Conservation (phyloP, 1,140 invertebrate species). For the Musca domestica region DNA sequence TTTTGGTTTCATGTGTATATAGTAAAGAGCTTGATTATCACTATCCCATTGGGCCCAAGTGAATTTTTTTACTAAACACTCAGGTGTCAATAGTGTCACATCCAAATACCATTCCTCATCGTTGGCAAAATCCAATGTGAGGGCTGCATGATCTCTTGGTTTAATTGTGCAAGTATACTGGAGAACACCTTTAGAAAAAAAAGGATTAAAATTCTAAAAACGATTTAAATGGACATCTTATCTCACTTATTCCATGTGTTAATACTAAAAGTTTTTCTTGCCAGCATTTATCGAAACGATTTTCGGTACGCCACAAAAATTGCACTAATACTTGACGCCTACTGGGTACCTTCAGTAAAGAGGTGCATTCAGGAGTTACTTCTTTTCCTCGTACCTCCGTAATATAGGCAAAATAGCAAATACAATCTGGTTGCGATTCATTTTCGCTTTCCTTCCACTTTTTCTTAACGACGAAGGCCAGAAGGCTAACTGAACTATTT, state of each 20-base stretch:
- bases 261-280: slow-evolving; percentile 71
- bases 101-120: slow-evolving; percentile 57
- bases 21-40: slow-evolving; percentile 68
- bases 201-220: not conserved
- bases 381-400: slow-evolving; percentile 59
- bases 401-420: slow-evolving; percentile 60
- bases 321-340: slow-evolving; percentile 71
- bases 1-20: slow-evolving; percentile 72
- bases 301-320: slow-evolving; percentile 73
- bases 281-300: slow-evolving; percentile 58
- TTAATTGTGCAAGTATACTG: slow-evolving; percentile 45
- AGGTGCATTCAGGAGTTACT: slow-evolving; percentile 52
- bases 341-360: slow-evolving; percentile 53
- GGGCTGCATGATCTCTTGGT: slow-evolving; percentile 35
- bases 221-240: not conserved
- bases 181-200: slow-evolving; percentile 38
- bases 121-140: slow-evolving; percentile 51
- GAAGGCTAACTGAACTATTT: slow-evolving; percentile 64
- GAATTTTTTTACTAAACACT: slow-evolving; percentile 69
- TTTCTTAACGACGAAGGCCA: slow-evolving; percentile 66
- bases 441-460: not conserved
- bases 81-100: slow-evolving; percentile 58
- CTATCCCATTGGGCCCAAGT: slow-evolving; percentile 83
- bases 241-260: slow-evolving; percentile 72
- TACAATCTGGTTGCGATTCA: not conserved